A percentile compares a stretch with the other conserved stretches of the same genome.
Evolutionary conservation across 2,797 vertebrate genomes (phyloP).

Genomic region (Falco novaeseelandiae): DNA sequence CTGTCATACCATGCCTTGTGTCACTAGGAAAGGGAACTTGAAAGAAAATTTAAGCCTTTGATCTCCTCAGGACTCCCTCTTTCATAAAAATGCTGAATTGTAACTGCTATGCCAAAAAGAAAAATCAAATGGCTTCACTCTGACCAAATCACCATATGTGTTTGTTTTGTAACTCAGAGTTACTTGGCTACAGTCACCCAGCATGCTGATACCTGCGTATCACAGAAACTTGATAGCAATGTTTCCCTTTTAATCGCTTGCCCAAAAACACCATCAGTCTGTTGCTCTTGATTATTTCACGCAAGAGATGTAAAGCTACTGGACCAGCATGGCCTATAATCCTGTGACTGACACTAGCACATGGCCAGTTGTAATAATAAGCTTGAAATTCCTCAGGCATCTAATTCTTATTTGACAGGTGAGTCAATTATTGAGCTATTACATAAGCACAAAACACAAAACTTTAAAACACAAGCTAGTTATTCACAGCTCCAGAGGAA

Average conservation of each 20-base stretch:
- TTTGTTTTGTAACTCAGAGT: background rate
- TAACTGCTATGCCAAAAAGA: background rate
- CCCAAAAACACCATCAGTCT: background rate
- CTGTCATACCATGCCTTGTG: background rate
- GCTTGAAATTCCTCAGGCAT: background rate
- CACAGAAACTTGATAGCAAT: background rate
- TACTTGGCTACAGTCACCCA: background rate
- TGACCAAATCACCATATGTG: background rate
- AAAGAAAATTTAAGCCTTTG: constrained; percentile 18
- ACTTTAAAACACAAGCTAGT: background rate
- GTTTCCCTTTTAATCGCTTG: background rate
- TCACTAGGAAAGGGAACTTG: background rate
- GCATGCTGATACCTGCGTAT: background rate
- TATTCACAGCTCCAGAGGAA: background rate
- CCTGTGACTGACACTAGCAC: background rate
- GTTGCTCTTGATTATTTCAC: background rate
- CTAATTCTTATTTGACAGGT: background rate
- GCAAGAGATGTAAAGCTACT: background rate
- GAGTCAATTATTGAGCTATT: background rate
- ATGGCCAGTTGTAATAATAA: background rate
- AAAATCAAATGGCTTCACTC: background rate
- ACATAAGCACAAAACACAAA: background rate
- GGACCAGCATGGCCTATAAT: background rate
- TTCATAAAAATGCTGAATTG: constrained; percentile 17
- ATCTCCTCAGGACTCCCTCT: background rate